Evolutionary conservation across 1,140 invertebrate species (phyloP), one percentile per base, ranked within the genome.

Genomic region (Nautilus pompilius): DNA sequence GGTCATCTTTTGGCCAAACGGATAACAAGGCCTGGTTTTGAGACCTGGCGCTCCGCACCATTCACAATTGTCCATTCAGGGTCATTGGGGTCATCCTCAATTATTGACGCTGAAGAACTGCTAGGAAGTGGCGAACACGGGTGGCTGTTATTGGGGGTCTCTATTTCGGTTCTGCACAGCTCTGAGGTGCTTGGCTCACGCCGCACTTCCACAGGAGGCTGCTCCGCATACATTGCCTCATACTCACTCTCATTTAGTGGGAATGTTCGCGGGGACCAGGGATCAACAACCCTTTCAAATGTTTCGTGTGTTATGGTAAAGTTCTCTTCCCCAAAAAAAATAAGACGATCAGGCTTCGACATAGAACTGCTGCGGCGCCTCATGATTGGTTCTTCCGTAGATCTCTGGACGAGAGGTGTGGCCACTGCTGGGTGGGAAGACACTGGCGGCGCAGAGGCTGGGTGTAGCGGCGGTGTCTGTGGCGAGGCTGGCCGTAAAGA

Each of bases 71-170:
- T 79, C 91, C 91, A 93, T 76, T 93, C 91, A 3, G 88, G 89
- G 82, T 93, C 91, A 77, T 91, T 90, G 2, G 90, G 90, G 80
- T 92, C 90, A 71, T 91, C 90, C 4, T 87, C 88, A 46, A 87
- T 87, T 24, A 86, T 86, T 70, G 89, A 88, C 60, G 86, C 86
- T 66, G 86, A 84, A 28, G 82, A 82, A 57, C 82, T 84, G 63
- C 81, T 82, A 57, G 84, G 72, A 28, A 68, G 55, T n/a, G 71
- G 78, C 22, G 75, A 75, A 17, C 65, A 62, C 6, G 68, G 67
- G 48, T 48, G 34, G 54, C 63, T 70, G 22, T 60, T 72, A 3
- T 49, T 65, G 20, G 51, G 58, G 3, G 57, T 65, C 46, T 66
- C 55, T 48, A 62, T 45, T 63, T 63, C 58, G 46, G 61, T 33